Percentiles rank a stretch among this genome's conserved stretches.
Evolutionary conservation across 2,888 invertebrate genomes (phyloP).

Genomic region (Sisyra nigra): DNA sequence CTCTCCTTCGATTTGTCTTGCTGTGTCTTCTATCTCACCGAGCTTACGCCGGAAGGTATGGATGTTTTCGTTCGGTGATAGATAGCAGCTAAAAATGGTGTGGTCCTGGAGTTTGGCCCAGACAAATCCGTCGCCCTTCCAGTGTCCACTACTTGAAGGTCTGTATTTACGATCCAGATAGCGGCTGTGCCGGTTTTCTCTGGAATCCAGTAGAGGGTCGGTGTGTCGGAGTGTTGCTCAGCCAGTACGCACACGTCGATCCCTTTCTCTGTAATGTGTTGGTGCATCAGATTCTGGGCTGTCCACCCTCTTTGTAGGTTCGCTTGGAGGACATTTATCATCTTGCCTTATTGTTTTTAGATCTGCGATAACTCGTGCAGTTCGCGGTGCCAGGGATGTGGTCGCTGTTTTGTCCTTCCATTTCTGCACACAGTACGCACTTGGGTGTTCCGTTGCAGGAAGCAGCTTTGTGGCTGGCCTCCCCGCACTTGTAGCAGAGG

Average conservation of each 20-base stretch:
- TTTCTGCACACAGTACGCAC: no score
- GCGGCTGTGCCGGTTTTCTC: not conserved
- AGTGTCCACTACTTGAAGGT: not conserved
- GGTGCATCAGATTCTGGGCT: not conserved
- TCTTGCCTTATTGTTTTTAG: not conserved
- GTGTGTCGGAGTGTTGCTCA: not conserved
- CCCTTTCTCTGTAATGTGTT: not conserved
- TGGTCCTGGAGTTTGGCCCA: constrained; percentile 9
- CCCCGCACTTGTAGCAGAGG: no score
- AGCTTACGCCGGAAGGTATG: constrained; percentile 9
- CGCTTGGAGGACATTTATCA: not conserved
- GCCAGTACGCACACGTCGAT: not conserved
- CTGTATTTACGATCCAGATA: not conserved
- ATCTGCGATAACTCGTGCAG: no score
- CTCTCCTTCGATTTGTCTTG: constrained; percentile 4
- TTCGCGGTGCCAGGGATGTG: no score
- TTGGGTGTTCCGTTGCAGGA: no score
- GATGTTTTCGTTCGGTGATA: constrained; percentile 9
- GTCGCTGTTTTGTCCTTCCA: no score
- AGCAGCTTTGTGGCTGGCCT: no score
- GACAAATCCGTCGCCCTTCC: constrained; percentile 8
- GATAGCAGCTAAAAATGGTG: constrained; percentile 12
- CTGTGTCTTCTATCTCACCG: constrained; percentile 10
- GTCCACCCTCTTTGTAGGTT: not conserved
- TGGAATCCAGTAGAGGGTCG: not conserved